phyloP scores from a whole-genome alignment of 1,140 invertebrate genomes.

The Cephus cinctus region DNA sequence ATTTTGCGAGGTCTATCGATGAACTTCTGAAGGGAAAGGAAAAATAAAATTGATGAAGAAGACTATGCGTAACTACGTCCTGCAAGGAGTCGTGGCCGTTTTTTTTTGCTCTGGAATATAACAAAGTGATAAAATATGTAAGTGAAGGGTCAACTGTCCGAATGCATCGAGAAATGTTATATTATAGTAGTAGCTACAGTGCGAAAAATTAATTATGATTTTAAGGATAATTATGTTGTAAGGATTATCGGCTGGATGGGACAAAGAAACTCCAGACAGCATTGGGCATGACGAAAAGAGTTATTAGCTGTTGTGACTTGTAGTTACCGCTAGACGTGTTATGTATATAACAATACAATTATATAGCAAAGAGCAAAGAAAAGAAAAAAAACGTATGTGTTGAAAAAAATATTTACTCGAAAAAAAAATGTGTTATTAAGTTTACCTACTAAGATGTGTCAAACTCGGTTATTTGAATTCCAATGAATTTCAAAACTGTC shows the following conservation, averaged over 20 bases:
- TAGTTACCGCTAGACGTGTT: constrained; percentile 51
- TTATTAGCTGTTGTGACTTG: constrained; percentile 32
- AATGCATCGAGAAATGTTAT: too few relatives aligned
- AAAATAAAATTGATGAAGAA: constrained; percentile 4
- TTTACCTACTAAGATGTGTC: constrained; percentile 42
- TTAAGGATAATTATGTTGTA: constrained; percentile 11
- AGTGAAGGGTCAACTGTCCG: constrained; percentile 13
- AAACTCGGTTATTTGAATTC: constrained; percentile 44
- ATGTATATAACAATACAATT: too few relatives aligned
- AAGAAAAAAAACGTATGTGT: constrained; percentile 24
- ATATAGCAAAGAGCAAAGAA: constrained; percentile 42
- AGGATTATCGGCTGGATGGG: constrained; percentile 18
- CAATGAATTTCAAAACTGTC: constrained; percentile 37
- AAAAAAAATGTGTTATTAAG: constrained; percentile 42
- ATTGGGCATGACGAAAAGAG: constrained; percentile 12
- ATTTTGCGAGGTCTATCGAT: too few relatives aligned
- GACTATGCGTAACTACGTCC: too few relatives aligned
- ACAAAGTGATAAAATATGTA: constrained; percentile 11
- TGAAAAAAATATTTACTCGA: constrained; percentile 27
- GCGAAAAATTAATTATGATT: constrained; percentile 7
- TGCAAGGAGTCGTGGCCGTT: too few relatives aligned
- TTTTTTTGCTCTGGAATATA: too few relatives aligned
- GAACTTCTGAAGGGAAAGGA: too few relatives aligned
- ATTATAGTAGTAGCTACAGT: constrained; percentile 22
- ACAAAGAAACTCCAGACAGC: neutral